These are phyloP conservation scores for Paracanthobrama guichenoti DNA, from an alignment of 2,113 vertebrate species.

Conservation along the genomic window DNA sequence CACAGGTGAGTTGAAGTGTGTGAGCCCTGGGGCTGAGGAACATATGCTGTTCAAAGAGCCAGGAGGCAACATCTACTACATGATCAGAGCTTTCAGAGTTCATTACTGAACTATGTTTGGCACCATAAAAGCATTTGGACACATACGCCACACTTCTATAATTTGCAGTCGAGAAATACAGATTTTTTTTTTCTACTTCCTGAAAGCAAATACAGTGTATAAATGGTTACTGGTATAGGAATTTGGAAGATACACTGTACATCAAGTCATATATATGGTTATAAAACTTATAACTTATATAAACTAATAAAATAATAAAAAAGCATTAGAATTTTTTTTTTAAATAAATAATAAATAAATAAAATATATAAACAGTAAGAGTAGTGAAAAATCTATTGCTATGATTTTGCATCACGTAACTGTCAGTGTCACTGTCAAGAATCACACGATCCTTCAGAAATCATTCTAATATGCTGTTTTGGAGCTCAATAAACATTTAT, in stretches of 20 bases:
- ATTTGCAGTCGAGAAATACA: neutral
- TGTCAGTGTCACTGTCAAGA: too few species aligned
- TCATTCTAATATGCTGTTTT: too few species aligned
- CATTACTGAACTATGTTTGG: neutral
- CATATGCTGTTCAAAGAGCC: slow-evolving; percentile 31
- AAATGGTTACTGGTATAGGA: neutral
- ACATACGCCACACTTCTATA: neutral
- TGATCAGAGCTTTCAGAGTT: slow-evolving; percentile 23
- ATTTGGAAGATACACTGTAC: neutral
- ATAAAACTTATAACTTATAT: too few species aligned
- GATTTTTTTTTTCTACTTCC: neutral
- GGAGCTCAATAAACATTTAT: too few species aligned
- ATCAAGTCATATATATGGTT: neutral
- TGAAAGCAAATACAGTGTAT: neutral
- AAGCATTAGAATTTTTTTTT: too few species aligned
- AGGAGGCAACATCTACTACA: neutral
- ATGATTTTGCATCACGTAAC: too few species aligned
- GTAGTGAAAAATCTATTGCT: too few species aligned
- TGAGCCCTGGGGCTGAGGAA: neutral
- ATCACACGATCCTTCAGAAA: too few species aligned
- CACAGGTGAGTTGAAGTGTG: slow-evolving; percentile 15
- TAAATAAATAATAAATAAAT: too few species aligned
- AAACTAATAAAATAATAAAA: too few species aligned
- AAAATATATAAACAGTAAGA: too few species aligned
- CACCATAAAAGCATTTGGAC: neutral